A percentile compares a stretch with the other conserved stretches of the same genome.
Conservation (phyloP, 2,797 vertebrate genomes). For the Melanotaenia boesemani region DNA sequence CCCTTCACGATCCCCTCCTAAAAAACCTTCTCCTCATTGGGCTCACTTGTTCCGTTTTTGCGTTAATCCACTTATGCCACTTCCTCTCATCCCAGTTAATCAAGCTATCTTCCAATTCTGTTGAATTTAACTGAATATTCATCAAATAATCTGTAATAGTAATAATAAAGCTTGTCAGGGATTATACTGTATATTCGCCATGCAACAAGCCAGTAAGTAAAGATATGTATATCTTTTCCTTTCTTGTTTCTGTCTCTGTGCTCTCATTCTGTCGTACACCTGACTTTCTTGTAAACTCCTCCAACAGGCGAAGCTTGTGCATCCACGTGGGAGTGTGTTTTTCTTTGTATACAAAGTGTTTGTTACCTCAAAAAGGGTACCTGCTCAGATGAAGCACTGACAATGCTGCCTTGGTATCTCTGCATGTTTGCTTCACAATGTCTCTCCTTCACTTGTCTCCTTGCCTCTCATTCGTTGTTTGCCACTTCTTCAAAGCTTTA, state of each 20-base stretch:
- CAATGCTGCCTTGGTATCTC: constrained; percentile 8
- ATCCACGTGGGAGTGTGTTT: constrained; percentile 45
- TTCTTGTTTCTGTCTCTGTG: constrained; percentile 44
- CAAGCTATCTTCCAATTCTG: constrained; percentile 14
- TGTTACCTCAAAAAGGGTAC: constrained; percentile 56
- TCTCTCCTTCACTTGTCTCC: constrained; percentile 51
- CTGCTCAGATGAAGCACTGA: constrained; percentile 50
- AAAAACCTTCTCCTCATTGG: constrained; percentile 6
- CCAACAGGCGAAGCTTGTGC: constrained; percentile 54
- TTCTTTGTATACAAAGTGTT: constrained; percentile 36
- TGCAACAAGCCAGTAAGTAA: not conserved
- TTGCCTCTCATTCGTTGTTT: constrained; percentile 59
- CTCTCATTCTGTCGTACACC: constrained; percentile 78
- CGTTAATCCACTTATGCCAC: constrained; percentile 72
- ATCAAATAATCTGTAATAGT: constrained; percentile 6
- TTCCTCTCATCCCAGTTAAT: constrained; percentile 61
- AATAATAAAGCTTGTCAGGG: constrained; percentile 12
- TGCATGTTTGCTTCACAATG: constrained; percentile 41
- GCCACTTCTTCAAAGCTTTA: constrained; percentile 81
- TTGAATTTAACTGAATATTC: constrained; percentile 20
- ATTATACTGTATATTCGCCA: constrained; percentile 16
- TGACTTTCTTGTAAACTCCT: constrained; percentile 64
- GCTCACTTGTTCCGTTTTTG: constrained; percentile 53
- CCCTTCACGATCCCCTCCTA: not conserved
- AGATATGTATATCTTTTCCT: constrained; percentile 25